phyloP scores from a whole-genome alignment of 2,113 vertebrate genomes.

The Irena cyanogastra region DNA sequence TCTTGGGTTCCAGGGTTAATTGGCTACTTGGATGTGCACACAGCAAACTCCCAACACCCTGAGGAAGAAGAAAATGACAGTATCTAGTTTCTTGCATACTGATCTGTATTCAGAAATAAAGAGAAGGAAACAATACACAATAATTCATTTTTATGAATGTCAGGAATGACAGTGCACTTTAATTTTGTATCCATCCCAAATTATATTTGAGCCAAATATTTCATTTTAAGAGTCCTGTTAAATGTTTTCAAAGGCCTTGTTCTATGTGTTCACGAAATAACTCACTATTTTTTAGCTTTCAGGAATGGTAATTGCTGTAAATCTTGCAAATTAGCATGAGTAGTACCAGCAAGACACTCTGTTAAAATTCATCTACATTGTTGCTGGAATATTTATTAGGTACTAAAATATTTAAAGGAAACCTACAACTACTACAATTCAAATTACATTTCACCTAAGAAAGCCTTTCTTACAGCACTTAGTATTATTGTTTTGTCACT shows the following conservation, averaged over 20 bases:
- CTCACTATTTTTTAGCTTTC: conserved; percentile 52
- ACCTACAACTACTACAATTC: conserved; percentile 37
- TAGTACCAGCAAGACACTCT: conserved; percentile 49
- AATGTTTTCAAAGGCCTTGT: conserved; percentile 56
- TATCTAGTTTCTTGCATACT: background rate
- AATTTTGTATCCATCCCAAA: conserved; percentile 57
- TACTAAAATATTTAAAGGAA: conserved; percentile 66
- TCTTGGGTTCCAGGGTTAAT: background rate
- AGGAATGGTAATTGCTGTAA: conserved; percentile 62
- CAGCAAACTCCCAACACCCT: background rate
- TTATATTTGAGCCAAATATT: conserved; percentile 55
- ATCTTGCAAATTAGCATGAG: conserved; percentile 66
- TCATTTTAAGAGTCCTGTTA: conserved; percentile 63
- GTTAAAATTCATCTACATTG: conserved; percentile 55
- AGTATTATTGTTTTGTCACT: background rate
- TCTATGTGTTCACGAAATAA: conserved; percentile 57
- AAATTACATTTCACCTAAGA: conserved; percentile 37
- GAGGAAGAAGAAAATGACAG: background rate
- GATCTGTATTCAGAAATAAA: conserved; percentile 51
- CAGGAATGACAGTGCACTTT: conserved; percentile 54
- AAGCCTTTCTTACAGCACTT: background rate
- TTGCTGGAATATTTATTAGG: conserved; percentile 64
- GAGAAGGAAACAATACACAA: conserved; percentile 42
- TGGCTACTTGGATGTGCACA: background rate
- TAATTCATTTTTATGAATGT: conserved; percentile 69